A percentile compares a stretch with the other conserved stretches of the same genome.
Evolutionary conservation across 2,888 invertebrate genomes (phyloP).

Genomic region (Andrena flavipes): DNA sequence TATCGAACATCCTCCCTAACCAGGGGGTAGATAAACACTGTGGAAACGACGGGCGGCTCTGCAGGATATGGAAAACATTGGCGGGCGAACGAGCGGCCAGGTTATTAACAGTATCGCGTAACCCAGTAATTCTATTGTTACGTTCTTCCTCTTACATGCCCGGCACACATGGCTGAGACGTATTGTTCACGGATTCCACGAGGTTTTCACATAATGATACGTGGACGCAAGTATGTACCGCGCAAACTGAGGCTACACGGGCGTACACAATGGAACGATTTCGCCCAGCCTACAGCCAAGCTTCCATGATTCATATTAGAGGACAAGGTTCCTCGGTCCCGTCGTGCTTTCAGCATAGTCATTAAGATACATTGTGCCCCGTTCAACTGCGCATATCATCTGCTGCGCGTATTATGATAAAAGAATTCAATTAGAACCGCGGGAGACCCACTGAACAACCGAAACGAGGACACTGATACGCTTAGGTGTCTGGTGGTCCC

Average conservation of each 20-base stretch:
- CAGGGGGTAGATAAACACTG: conserved; percentile 30
- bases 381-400: background rate
- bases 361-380: background rate
- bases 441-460: background rate
- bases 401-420: background rate
- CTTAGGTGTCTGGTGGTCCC: no score
- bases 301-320: conserved; percentile 44
- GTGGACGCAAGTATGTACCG: conserved; percentile 42
- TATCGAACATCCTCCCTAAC: conserved; percentile 25
- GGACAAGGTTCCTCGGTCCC: conserved; percentile 40
- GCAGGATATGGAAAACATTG: conserved; percentile 41
- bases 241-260: conserved; percentile 19
- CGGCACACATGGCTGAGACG: conserved; percentile 39
- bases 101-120: conserved; percentile 72
- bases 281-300: conserved; percentile 26
- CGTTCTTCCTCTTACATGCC: conserved; percentile 36
- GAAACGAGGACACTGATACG: no score
- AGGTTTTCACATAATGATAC: conserved; percentile 65
- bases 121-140: conserved; percentile 70
- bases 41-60: conserved; percentile 13
- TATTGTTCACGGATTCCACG: conserved; percentile 59
- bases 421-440: background rate
- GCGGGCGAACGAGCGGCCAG: conserved; percentile 53
- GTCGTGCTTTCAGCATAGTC: conserved; percentile 5
- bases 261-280: conserved; percentile 56